Evolutionary conservation across 2,797 vertebrate genomes (phyloP), one percentile per base, ranked within the genome.

Genomic region (Mergus octosetaceus): DNA sequence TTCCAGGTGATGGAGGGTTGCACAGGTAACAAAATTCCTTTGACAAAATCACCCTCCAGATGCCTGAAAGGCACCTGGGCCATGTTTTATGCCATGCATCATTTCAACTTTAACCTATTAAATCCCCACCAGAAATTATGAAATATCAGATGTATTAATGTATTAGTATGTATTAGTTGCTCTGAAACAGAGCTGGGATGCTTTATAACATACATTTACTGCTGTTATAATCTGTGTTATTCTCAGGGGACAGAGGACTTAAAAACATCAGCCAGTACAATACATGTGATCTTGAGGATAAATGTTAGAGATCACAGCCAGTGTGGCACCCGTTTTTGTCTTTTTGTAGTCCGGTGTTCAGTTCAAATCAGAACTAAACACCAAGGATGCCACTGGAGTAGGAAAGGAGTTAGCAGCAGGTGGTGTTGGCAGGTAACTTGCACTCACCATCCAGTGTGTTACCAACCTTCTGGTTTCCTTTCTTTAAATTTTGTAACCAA

Each of bases 1-100:
- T 5, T 49, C 30, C 36, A 2, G 2, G 1, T 1, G 1, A 0
- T 0, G 8, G n/a, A 36, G 43, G 32, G 10, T 5, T 3, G 32
- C 1, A 0, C 62, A 11, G 5, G 38, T 30, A 3, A 51, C 54
- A 36, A 58, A 68, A 57, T 3, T 17, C 6, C 51, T 57, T 3
- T 3, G 2, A 4, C 39, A 53, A 36, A 66, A 13, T 3, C 34
- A 15, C 7, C 25, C 34, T 34, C 38, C 25, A 6, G 7, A 13
- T 0, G 0, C 66, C 54, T 9, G 56, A 32, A 4, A 49, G 64
- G 39, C 49, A 24, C 3, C 81, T 11, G 39, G 51, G 43, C 39
- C 47, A 1, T 6, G 5, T 11, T 38, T 45, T 58, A 1, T 3
- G 27, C 4, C 54, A 1, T 0, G 8, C 20, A 6, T 0, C 13